Evolutionary conservation across 2,888 invertebrate genomes (phyloP).

Genomic region (Diarsia mendica): DNA sequence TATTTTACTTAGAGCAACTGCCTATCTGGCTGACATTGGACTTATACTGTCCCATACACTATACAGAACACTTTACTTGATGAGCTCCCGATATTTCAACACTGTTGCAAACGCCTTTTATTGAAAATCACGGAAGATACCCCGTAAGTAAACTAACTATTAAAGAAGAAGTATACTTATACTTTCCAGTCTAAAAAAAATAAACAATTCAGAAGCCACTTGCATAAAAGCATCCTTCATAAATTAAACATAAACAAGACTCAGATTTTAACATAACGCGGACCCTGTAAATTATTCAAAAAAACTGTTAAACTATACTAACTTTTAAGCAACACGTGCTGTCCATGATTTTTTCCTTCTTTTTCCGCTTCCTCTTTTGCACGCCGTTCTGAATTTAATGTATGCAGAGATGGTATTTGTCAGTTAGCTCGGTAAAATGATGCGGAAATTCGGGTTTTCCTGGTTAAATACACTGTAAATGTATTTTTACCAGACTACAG

Average conservation of each 20-base stretch:
- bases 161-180: neutral
- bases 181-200: neutral
- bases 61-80: too few species aligned
- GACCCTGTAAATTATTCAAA: constrained; percentile 44
- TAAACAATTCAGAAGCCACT: constrained; percentile 17
- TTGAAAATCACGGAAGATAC: too few species aligned
- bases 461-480: constrained; percentile 7
- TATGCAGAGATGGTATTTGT: constrained; percentile 51
- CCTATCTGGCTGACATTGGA: too few species aligned
- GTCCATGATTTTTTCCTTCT: constrained; percentile 3
- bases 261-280: constrained; percentile 42
- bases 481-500: too few species aligned
- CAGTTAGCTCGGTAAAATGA: constrained; percentile 27
- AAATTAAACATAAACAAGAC: constrained; percentile 44
- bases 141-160: too few species aligned
- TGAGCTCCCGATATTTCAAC: too few species aligned
- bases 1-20: too few species aligned
- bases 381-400: constrained; percentile 34
- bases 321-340: constrained; percentile 50
- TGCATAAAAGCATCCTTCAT: constrained; percentile 30
- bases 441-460: constrained; percentile 2
- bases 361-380: constrained; percentile 29
- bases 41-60: too few species aligned
- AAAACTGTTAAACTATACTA: constrained; percentile 38
- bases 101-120: too few species aligned